Evolutionary conservation across 2,113 vertebrate species (phyloP), one percentile per base, ranked within the genome.

Genomic region (Rana temporaria): DNA sequence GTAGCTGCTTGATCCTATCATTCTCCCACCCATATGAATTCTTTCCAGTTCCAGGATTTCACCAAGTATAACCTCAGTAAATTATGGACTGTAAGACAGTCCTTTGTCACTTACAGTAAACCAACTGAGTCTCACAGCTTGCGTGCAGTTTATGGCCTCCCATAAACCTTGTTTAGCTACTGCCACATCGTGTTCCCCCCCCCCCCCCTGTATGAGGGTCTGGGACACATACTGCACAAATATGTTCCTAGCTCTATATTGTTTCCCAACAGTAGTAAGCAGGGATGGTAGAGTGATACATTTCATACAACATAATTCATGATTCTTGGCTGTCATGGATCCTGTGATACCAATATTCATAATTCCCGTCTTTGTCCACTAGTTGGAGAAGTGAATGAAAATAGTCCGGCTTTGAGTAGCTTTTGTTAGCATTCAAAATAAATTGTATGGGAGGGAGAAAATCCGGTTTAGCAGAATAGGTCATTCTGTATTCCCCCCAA

Each of bases 41-140:
- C 63, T 83, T 83, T 76, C 81, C 81, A 3, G 71, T 56, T 60
- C 60, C 30, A 59, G 81, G 53, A 52, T 76, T 75, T 82, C 52
- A 67, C 24, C 55, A 55, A 60, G 52, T 63, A 15, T 38, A 60
- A 26, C 63, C 32, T 55, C 62, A 42, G 53, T 68, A 76, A 76
- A 60, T 83, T 20, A 15, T 68, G 22, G 48, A 18, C 42, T 34
- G 34, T 42, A 30, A 20, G 70, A 34, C 70, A 55, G 69, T 42
- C 16, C 59, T 55, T 53, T 2, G 60, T 26, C 53, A n/a, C n/a
- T 82, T 82, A 75, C 81, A 67, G 71, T 67, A 82, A 82, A 64
- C 56, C 69, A 20, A 70, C 56, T 19, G 24, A 62, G 11, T 59
- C 71, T 59, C 20, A 12, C 63, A 48, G 64, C 62, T 82, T 66